A percentile compares a stretch with the other conserved stretches of the same genome.
These are phyloP conservation scores for Myanophis thanlyinensis DNA, from an alignment of 2,113 vertebrate genomes.

Conservation along the genomic window DNA sequence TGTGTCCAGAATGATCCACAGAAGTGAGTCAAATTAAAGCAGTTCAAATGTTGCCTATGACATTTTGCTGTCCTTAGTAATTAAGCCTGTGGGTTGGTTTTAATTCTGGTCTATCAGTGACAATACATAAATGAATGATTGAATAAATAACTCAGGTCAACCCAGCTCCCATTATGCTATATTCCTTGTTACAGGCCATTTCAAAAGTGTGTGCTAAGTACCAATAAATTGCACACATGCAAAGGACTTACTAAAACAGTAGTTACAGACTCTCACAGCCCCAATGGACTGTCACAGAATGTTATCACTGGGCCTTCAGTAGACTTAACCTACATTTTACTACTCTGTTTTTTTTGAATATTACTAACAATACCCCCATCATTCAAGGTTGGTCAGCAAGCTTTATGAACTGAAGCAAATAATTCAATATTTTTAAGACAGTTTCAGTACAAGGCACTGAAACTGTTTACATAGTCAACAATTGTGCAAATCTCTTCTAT, in stretches of 20 bases:
- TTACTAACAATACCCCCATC: constrained; percentile 1
- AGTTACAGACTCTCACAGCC: constrained; percentile 10
- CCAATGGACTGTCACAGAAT: constrained; percentile 15
- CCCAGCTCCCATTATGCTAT: fast-evolving
- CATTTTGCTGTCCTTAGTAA: neutral
- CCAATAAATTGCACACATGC: constrained; percentile 32
- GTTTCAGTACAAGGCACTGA: constrained; percentile 37
- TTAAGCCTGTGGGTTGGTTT: neutral
- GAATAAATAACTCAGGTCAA: neutral
- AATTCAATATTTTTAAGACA: neutral
- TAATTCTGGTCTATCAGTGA: neutral
- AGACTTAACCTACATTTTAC: constrained; percentile 27
- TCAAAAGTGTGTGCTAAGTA: constrained; percentile 23
- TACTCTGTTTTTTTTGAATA: constrained; percentile 15
- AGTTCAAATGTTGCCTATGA: neutral
- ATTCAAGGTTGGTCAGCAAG: constrained; percentile 45
- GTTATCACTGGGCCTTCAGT: constrained; percentile 1
- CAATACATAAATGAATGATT: neutral
- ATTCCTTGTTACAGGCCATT: constrained; percentile 2
- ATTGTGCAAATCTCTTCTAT: constrained; percentile 34
- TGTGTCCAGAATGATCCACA: neutral
- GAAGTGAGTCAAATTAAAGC: too few species aligned
- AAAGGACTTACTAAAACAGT: constrained; percentile 42
- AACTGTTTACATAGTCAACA: constrained; percentile 41
- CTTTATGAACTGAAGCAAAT: constrained; percentile 3